phyloP scores from a whole-genome alignment of 2,797 vertebrate species.

The Mormyrus proboscirostris region DNA sequence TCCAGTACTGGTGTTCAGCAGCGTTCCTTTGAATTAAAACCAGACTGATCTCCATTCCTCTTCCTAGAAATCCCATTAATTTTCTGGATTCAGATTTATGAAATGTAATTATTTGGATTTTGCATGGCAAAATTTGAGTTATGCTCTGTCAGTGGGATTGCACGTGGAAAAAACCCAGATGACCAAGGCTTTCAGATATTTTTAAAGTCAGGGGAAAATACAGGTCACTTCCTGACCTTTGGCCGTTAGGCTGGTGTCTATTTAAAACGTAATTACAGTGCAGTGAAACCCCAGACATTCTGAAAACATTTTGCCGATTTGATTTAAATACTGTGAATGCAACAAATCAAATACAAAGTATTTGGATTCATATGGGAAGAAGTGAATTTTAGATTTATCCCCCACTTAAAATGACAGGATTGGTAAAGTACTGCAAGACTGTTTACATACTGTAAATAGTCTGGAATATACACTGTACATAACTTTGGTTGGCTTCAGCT shows the following conservation, averaged over 20 bases:
- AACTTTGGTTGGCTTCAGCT: not conserved
- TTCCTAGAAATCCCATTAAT: slow-evolving; percentile 1
- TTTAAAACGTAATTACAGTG: not conserved
- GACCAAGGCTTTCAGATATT: not conserved
- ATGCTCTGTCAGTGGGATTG: not conserved
- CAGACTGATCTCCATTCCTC: not conserved
- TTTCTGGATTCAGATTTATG: not conserved
- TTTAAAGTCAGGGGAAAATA: not conserved
- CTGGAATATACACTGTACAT: not conserved
- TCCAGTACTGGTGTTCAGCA: not conserved
- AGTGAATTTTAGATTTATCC: not conserved
- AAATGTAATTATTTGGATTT: not conserved
- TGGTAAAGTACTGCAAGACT: not conserved
- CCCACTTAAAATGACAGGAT: not conserved
- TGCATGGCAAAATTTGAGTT: not conserved
- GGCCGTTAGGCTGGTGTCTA: not conserved
- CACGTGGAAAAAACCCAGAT: not conserved
- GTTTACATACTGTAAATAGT: not conserved
- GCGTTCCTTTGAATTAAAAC: not conserved
- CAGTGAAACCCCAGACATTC: not conserved
- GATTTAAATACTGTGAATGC: slow-evolving; percentile 1
- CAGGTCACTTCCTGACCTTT: slow-evolving; percentile 4
- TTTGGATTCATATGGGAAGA: not conserved
- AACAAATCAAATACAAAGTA: not conserved
- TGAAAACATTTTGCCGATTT: not conserved